Percentiles rank a stretch among this genome's conserved stretches.
Conservation (phyloP, 1,140 invertebrate genomes). For the Meloidogyne floridensis region DNA sequence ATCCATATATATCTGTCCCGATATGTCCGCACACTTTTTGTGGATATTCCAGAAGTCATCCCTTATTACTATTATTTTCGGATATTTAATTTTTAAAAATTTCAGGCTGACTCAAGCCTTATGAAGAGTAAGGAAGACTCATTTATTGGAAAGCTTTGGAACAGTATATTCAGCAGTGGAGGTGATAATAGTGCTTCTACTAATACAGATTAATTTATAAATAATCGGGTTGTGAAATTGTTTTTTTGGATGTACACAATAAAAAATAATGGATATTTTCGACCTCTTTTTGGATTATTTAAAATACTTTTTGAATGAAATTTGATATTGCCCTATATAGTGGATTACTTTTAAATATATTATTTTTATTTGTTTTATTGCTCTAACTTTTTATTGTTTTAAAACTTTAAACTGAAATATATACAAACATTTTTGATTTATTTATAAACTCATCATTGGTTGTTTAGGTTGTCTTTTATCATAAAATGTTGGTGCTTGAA, state of each 20-base stretch:
- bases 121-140: constrained; percentile 26
- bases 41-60: too few species aligned
- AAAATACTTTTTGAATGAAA: too few species aligned
- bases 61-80: too few species aligned
- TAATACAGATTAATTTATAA: neutral
- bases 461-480: constrained; percentile 72
- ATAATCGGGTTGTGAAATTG: neutral
- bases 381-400: neutral
- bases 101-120: constrained; percentile 32
- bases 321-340: too few species aligned
- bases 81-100: neutral
- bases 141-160: constrained; percentile 43
- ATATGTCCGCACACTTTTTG: too few species aligned
- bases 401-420: neutral
- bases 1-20: too few species aligned
- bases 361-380: too few species aligned
- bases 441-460: constrained; percentile 27
- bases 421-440: neutral
- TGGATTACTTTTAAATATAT: too few species aligned
- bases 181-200: neutral
- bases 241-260: neutral
- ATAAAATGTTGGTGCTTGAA: constrained; percentile 92
- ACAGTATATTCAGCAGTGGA: constrained; percentile 22
- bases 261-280: too few species aligned
- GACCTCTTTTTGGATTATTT: too few species aligned